Conservation (phyloP, 2,113 vertebrate genomes). For the Sula dactylatra region DNA sequence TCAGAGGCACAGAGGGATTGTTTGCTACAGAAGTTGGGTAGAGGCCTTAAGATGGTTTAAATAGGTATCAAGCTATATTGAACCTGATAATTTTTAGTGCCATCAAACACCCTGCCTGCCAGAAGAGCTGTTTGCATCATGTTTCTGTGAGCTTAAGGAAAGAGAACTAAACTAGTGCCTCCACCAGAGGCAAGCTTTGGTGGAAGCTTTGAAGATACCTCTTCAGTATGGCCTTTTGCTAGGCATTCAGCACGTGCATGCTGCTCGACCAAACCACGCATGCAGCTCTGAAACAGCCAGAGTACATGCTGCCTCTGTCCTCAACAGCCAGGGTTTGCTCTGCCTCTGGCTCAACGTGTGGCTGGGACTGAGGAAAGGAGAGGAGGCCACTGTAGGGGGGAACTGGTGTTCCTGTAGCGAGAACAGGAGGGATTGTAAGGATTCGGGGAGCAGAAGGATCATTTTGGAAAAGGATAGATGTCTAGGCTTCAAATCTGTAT, state of each 20-base stretch:
- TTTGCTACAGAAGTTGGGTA: background rate
- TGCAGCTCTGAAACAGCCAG: background rate
- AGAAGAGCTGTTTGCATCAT: background rate
- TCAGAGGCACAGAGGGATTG: background rate
- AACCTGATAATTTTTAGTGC: background rate
- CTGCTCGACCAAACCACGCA: background rate
- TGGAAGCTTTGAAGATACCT: background rate
- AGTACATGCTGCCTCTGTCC: accelerated
- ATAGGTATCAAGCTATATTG: background rate
- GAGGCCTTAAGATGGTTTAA: background rate
- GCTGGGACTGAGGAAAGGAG: background rate
- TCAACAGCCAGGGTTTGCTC: accelerated
- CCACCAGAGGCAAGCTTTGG: background rate
- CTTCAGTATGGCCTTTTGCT: background rate
- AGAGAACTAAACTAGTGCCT: background rate
- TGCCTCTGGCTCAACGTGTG: background rate
- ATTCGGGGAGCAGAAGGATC: background rate
- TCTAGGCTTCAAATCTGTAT: background rate
- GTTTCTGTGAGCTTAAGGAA: background rate
- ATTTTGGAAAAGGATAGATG: background rate
- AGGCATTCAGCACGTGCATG: background rate
- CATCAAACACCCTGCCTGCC: background rate
- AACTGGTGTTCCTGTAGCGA: background rate
- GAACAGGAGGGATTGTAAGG: background rate
- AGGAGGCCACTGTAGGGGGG: background rate